Percentiles rank a stretch among this genome's conserved stretches.
Conservation (phyloP, 2,797 vertebrate species). For the Selene dorsalis region DNA sequence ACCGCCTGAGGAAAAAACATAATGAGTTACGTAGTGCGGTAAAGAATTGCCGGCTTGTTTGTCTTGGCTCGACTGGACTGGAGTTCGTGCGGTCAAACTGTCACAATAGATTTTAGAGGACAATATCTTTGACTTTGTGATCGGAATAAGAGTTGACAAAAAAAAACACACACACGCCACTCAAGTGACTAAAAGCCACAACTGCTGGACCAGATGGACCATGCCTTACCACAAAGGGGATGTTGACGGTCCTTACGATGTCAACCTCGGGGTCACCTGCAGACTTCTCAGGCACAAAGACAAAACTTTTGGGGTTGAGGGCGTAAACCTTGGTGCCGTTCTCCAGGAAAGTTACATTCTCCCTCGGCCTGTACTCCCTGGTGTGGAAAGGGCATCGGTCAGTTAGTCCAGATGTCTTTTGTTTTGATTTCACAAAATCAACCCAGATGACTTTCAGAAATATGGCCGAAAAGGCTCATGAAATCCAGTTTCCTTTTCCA, state of each 20-base stretch:
- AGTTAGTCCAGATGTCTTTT: conserved; percentile 51
- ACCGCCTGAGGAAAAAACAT: conserved; percentile 73
- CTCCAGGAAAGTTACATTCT: conserved; percentile 86
- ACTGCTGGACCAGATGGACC: background rate
- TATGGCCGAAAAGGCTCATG: background rate
- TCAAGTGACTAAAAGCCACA: background rate
- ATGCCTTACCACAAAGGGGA: conserved; percentile 84
- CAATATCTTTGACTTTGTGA: conserved; percentile 14
- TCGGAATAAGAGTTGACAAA: background rate
- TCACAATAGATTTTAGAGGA: conserved; percentile 32
- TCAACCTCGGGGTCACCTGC: conserved; percentile 82
- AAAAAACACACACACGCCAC: background rate
- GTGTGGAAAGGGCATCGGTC: conserved; percentile 28
- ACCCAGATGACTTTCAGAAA: background rate
- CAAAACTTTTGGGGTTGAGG: conserved; percentile 86
- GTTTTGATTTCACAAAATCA: conserved; percentile 31
- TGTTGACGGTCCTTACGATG: conserved; percentile 83
- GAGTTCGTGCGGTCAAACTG: conserved; percentile 12
- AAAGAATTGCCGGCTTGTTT: background rate
- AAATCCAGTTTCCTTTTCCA: background rate
- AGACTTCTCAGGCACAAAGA: conserved; percentile 86
- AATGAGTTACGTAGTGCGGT: background rate
- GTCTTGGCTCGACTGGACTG: background rate
- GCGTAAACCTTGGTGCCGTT: conserved; percentile 87
- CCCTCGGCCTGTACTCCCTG: conserved; percentile 87